Evolutionary conservation across 1,140 invertebrate species (phyloP).

Genomic region (Archivesica marissinica): DNA sequence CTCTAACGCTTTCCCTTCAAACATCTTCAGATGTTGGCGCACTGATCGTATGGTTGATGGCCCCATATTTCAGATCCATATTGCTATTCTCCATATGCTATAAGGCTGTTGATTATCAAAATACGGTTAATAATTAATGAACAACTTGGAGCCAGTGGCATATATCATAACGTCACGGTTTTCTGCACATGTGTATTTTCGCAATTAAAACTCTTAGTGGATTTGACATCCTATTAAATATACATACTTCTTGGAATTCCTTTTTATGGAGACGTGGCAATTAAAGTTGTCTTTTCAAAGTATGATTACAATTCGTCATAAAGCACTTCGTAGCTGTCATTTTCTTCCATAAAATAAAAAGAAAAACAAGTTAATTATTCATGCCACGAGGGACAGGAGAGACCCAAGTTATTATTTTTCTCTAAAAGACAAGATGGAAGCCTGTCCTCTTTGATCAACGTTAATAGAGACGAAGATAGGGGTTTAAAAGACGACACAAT

Average conservation of each 20-base stretch:
- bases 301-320: conserved; percentile 56
- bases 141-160: neutral
- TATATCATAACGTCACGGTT: neutral
- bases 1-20: no score
- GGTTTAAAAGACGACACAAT: conserved; percentile 72
- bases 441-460: conserved; percentile 35
- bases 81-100: conserved; percentile 15
- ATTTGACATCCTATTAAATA: conserved; percentile 50
- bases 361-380: conserved; percentile 47
- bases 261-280: conserved; percentile 37
- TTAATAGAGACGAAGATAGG: conserved; percentile 52
- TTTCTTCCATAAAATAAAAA: conserved; percentile 22
- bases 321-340: conserved; percentile 49
- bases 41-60: no score
- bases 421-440: conserved; percentile 44
- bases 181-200: neutral
- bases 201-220: conserved; percentile 21
- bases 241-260: conserved; percentile 50
- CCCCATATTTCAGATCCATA: neutral
- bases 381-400: conserved; percentile 37
- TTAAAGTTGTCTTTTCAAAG: conserved; percentile 57
- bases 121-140: conserved; percentile 11
- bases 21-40: neutral
- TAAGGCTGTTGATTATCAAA: conserved; percentile 19
- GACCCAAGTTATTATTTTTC: conserved; percentile 23